Evolutionary conservation across 2,888 invertebrate genomes (phyloP), one percentile per base, ranked within the genome.

Genomic region (Agapostemon virescens): DNA sequence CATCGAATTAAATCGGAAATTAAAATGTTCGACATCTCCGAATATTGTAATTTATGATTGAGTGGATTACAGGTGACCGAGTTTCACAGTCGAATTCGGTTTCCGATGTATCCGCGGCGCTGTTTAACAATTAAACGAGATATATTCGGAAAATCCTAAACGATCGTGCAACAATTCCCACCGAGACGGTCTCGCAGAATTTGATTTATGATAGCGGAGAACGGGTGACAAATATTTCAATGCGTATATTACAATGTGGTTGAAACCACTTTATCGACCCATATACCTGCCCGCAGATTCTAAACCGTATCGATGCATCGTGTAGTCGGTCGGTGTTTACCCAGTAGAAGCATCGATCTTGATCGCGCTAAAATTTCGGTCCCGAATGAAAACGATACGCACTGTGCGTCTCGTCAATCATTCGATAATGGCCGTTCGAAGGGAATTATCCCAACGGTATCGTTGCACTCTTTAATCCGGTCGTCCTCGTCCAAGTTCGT

Each of bases 211-310:
- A 70, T 38, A 49, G 42, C 26, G 80, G 82, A 77, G 80, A 77
- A 80, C 42, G 73, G 73, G 52, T 73, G 82, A 80, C 82, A 82
- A 82, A 82, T 82, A 76, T 76, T 73, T 76, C 80, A 69, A 76
- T 72, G 52, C 76, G 61, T 78, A 71, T 76, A 82, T 76, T 76
- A 80, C 80, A 69, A 69, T 76, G 73, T 52, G 80, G 69, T 66
- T 52, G 76, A 30, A 67, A 73, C 69, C 80, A 82, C 76, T 82
- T 76, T 76, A 80, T 80, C 74, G 73, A 69, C 30, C 70, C 61
- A 20, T 73, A 72, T 68, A 78, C 55, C 64, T 52, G 17, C 61
- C 30, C 26, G 40, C 36, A 38, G 40, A 68, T 81, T 79, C 74
- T 69, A 64, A 49, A 45, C 42, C 61, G 42, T 76, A 69, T 73